Conservation (phyloP, 2,113 vertebrate genomes). For the Willisornis vidua region DNA sequence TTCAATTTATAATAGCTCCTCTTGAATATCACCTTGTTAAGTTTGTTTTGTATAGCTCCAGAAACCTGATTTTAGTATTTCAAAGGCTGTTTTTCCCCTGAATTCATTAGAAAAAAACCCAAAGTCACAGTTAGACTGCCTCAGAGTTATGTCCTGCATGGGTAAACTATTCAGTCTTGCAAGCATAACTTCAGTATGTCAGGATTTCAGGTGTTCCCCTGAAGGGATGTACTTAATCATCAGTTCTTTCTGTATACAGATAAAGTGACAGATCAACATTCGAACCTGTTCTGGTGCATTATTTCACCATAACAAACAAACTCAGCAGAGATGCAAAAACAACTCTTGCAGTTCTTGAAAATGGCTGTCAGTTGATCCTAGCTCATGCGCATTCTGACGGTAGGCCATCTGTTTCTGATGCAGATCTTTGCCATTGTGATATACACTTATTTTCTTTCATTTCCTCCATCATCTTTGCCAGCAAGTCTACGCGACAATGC, state of each 20-base stretch:
- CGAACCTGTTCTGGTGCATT: neutral
- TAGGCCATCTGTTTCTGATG: neutral
- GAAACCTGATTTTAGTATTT: neutral
- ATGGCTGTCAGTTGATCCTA: neutral
- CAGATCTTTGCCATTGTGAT: neutral
- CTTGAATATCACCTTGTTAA: neutral
- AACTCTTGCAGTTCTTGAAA: neutral
- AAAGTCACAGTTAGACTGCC: neutral
- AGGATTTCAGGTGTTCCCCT: neutral
- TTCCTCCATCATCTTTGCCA: slow-evolving; percentile 40
- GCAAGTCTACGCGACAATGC: neutral
- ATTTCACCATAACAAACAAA: neutral
- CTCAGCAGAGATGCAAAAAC: neutral
- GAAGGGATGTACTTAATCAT: neutral
- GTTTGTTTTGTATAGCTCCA: neutral
- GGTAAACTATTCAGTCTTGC: neutral
- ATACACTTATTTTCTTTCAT: neutral
- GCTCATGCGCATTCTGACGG: neutral
- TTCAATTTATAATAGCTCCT: neutral
- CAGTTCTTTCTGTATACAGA: neutral
- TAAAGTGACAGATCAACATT: neutral
- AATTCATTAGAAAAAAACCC: neutral
- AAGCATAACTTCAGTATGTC: neutral
- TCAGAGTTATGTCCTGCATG: fast-evolving
- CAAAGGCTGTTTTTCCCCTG: neutral